These are phyloP conservation scores for Brachionus plicatilis DNA, from an alignment of 1,140 invertebrate species.

Conservation along the genomic window DNA sequence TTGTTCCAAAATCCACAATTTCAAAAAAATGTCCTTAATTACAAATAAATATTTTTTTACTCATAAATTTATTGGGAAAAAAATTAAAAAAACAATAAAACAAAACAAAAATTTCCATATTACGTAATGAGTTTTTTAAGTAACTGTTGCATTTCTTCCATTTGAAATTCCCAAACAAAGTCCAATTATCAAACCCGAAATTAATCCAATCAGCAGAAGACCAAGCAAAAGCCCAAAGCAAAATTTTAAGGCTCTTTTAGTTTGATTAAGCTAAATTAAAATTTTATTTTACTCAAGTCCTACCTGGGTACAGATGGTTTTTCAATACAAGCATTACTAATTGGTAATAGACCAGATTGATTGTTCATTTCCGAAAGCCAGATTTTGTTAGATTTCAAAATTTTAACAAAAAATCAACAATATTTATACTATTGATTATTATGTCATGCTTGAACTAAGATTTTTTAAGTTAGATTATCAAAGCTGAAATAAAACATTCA, in stretches of 20 bases:
- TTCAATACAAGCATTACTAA: background rate
- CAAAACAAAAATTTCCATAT: background rate
- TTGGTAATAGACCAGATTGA: background rate
- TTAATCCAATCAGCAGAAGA: background rate
- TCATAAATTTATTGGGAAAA: background rate
- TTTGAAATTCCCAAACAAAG: background rate
- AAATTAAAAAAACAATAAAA: background rate
- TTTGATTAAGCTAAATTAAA: background rate
- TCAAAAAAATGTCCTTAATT: no score
- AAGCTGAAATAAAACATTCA: background rate
- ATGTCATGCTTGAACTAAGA: background rate
- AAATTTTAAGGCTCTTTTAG: background rate
- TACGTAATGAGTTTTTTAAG: background rate
- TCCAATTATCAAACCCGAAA: constrained; percentile 7
- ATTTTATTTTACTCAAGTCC: background rate
- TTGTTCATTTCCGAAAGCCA: background rate
- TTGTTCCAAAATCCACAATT: no score
- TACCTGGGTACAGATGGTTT: background rate
- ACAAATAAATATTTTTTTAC: no score
- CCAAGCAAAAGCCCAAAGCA: constrained; percentile 4
- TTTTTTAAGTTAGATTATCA: background rate
- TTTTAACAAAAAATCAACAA: background rate
- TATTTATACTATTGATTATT: background rate
- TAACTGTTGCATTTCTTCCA: constrained; percentile 1
- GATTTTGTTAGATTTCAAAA: background rate